A percentile compares a stretch with the other conserved stretches of the same genome.
Conservation (phyloP, 2,888 invertebrate species). For the Pristionchus mayeri region DNA sequence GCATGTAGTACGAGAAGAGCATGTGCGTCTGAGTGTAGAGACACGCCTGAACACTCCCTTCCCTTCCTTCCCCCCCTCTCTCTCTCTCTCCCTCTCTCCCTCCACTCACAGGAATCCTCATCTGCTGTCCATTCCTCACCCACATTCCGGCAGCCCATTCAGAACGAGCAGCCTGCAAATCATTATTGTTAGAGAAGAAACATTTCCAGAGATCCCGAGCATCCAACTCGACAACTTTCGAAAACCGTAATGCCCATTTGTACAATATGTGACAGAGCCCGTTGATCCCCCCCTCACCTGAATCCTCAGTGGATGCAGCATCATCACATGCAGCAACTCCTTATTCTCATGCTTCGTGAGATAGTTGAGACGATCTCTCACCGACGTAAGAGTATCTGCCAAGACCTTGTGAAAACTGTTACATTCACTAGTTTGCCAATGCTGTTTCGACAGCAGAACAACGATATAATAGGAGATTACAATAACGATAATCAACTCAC, state of each 20-base stretch:
- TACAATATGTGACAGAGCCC: neutral
- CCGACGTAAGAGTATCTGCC: no score
- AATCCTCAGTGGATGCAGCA: slow-evolving; percentile 68
- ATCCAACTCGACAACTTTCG: neutral
- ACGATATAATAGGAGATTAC: neutral
- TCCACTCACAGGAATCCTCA: slow-evolving; percentile 53
- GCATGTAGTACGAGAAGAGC: slow-evolving; percentile 60
- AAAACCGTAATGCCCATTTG: neutral
- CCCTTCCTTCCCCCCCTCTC: neutral
- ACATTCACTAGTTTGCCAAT: neutral
- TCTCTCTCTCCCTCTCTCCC: neutral
- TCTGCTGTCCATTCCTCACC: slow-evolving; percentile 66
- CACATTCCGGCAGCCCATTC: slow-evolving; percentile 70
- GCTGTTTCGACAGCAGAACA: neutral
- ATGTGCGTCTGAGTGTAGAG: slow-evolving; percentile 67
- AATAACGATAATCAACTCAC: no score
- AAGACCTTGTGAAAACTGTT: no score
- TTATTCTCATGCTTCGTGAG: slow-evolving; percentile 53
- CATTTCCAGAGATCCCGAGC: neutral
- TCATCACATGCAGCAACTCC: slow-evolving; percentile 54
- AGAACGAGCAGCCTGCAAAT: slow-evolving; percentile 58
- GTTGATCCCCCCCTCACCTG: slow-evolving; percentile 54
- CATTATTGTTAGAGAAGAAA: neutral
- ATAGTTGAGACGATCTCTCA: slow-evolving; percentile 31
- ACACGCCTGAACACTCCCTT: slow-evolving; percentile 51